A percentile compares a stretch with the other conserved stretches of the same genome.
Conservation (phyloP, 2,888 invertebrate species). For the Pterobdella sp. region DNA sequence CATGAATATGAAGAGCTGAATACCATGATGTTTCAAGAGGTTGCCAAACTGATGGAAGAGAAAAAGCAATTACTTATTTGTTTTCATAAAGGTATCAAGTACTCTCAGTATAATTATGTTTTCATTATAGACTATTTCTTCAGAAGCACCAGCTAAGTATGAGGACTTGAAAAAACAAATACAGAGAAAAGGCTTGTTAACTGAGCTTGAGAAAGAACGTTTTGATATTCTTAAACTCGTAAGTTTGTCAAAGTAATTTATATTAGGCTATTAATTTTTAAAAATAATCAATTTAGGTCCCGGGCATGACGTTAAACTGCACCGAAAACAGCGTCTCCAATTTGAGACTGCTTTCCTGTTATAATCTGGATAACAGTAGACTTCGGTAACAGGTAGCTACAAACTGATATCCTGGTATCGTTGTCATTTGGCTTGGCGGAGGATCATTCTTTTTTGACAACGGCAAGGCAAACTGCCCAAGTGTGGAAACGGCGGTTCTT, state of each 20-base stretch:
- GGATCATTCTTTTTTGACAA: too few species aligned
- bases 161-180: background rate
- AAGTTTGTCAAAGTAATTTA: background rate
- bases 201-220: background rate
- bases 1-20: conserved; percentile 5
- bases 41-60: background rate
- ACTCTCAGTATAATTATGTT: background rate
- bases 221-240: background rate
- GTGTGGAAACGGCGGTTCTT: too few species aligned
- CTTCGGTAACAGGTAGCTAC: too few species aligned
- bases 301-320: too few species aligned
- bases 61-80: background rate
- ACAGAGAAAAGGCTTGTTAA: background rate
- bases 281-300: too few species aligned
- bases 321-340: too few species aligned
- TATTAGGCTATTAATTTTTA: background rate
- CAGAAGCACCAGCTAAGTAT: background rate
- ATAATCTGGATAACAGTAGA: too few species aligned
- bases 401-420: too few species aligned
- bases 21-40: background rate
- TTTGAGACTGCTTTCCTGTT: too few species aligned
- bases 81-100: background rate
- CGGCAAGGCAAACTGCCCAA: too few species aligned
- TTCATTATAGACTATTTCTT: background rate
- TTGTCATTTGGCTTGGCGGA: too few species aligned